phyloP scores from a whole-genome alignment of 2,113 vertebrate species.

The Pelecanoides urinatrix region DNA sequence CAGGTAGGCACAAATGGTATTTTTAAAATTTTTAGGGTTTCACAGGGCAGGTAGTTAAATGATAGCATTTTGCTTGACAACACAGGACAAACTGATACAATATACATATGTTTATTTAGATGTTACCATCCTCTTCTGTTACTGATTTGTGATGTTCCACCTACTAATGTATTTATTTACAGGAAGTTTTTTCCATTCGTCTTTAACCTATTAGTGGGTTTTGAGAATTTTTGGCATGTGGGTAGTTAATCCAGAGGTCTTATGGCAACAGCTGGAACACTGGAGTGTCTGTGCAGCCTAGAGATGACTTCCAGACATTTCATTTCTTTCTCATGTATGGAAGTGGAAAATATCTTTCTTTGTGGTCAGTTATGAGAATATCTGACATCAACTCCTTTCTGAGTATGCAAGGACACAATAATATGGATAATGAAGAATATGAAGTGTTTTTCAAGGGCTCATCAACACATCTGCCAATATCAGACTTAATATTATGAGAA shows the following conservation, averaged over 20 bases:
- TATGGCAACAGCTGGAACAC: not conserved
- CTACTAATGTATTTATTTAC: slow-evolving; percentile 19
- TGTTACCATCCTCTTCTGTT: not conserved
- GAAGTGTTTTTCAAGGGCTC: not conserved
- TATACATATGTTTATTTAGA: not conserved
- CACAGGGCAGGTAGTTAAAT: not conserved
- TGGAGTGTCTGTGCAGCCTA: not conserved
- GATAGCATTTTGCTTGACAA: not conserved
- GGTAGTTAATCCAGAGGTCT: not conserved
- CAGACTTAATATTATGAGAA: not conserved
- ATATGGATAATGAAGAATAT: not conserved
- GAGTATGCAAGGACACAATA: not conserved
- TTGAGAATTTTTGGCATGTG: slow-evolving; percentile 2
- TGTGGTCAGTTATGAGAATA: not conserved
- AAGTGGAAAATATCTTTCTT: not conserved
- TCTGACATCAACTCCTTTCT: not conserved
- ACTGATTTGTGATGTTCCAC: not conserved
- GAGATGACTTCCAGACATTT: not conserved
- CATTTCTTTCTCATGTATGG: not conserved
- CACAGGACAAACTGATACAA: not conserved
- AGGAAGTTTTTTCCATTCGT: not conserved
- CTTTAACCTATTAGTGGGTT: slow-evolving; percentile 29
- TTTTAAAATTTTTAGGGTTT: not conserved
- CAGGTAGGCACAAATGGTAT: not conserved
- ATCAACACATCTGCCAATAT: not conserved